Percentiles rank a stretch among this genome's conserved stretches.
Evolutionary conservation across 2,797 vertebrate species (phyloP).

Genomic region (Crocidura indochinensis): DNA sequence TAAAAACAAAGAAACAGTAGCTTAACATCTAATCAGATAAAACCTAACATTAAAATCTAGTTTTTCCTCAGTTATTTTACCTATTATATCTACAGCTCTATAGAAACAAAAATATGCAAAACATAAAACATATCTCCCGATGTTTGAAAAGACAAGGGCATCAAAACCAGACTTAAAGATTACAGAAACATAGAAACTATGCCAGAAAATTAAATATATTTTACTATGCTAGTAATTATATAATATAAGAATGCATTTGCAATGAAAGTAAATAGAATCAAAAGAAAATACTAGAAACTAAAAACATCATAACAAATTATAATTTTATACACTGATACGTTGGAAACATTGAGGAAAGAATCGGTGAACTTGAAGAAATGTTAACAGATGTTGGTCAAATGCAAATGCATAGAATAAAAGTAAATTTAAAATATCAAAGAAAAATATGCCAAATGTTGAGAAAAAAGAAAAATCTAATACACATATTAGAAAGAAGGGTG

Average conservation of each 20-base stretch:
- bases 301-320: too few species aligned
- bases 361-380: background rate
- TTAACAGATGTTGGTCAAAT: background rate
- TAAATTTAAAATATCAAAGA: background rate
- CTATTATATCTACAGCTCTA: background rate
- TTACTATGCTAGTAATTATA: background rate
- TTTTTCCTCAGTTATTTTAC: background rate
- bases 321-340: background rate
- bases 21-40: background rate
- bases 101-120: conserved; percentile 28
- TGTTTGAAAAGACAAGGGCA: background rate
- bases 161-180: background rate
- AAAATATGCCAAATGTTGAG: background rate
- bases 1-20: background rate
- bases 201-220: background rate
- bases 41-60: background rate
- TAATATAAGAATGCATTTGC: background rate
- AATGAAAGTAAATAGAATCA: conserved; percentile 4
- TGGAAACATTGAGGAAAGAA: background rate
- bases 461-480: background rate
- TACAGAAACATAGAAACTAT: background rate
- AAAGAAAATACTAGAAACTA: background rate
- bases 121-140: background rate
- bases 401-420: background rate
- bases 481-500: background rate